Conservation (phyloP, 2,888 invertebrate genomes). For the Cyrtodaria siliqua region DNA sequence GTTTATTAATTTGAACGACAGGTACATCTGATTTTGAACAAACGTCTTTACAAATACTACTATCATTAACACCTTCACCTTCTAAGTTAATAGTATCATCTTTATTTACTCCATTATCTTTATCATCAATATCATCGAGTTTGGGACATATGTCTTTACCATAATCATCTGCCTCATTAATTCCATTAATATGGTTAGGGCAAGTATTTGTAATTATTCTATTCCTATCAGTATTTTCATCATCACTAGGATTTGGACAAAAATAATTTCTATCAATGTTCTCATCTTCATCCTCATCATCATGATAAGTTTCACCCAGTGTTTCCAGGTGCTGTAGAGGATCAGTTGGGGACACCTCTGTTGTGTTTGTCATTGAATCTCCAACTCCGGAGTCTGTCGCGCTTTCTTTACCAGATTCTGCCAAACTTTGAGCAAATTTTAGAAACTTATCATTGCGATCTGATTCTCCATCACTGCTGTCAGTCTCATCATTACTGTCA, state of each 20-base stretch:
- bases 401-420: constrained; percentile 74
- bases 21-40: constrained; percentile 16
- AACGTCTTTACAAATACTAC: neutral
- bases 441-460: constrained; percentile 64
- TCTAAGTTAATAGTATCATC: too few relatives aligned
- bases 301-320: constrained; percentile 41
- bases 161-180: constrained; percentile 1
- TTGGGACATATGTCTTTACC: too few relatives aligned
- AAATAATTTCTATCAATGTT: neutral
- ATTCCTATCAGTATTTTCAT: neutral
- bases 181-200: neutral
- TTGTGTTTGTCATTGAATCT: constrained; percentile 64
- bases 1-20: constrained; percentile 9
- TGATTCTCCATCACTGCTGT: constrained; percentile 52
- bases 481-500: constrained; percentile 56
- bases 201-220: neutral
- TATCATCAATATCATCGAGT: neutral
- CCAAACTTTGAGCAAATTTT: constrained; percentile 73
- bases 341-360: constrained; percentile 72
- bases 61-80: neutral
- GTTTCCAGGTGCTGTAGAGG: constrained; percentile 63
- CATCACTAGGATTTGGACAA: neutral
- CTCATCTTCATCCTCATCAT: constrained; percentile 52
- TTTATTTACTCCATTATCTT: too few relatives aligned
- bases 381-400: constrained; percentile 77